These are phyloP conservation scores for Camponotus fellah DNA, from an alignment of 2,888 invertebrate species.

Conservation along the genomic window DNA sequence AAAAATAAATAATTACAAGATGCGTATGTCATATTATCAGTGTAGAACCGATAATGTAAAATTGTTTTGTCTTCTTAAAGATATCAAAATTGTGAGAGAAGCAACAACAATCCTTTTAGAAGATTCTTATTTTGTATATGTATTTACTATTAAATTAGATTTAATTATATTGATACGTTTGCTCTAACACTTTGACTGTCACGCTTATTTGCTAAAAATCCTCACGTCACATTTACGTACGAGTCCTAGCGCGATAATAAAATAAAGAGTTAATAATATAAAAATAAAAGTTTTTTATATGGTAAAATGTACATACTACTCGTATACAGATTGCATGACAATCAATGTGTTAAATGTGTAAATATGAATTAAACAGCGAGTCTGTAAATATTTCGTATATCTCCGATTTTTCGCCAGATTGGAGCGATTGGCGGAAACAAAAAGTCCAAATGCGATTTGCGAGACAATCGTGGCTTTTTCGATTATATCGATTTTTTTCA, in stretches of 20 bases:
- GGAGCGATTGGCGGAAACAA: slow-evolving; percentile 39
- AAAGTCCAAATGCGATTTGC: slow-evolving; percentile 49
- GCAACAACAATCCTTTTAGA: not conserved
- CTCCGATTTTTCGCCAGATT: slow-evolving; percentile 34
- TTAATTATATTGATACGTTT: slow-evolving; percentile 13
- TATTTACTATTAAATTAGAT: slow-evolving; percentile 20
- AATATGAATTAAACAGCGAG: slow-evolving; percentile 9
- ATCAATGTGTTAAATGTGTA: not conserved
- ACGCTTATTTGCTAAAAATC: not conserved
- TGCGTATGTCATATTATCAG: not conserved
- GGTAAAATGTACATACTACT: not conserved
- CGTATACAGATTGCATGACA: not conserved
- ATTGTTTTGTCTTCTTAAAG: slow-evolving; percentile 1
- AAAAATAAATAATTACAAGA: not conserved
- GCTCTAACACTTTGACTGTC: not conserved
- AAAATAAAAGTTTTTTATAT: not conserved
- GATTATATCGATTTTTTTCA: slow-evolving; percentile 41
- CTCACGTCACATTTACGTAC: not conserved
- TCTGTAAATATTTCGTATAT: slow-evolving; percentile 39
- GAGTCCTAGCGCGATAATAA: not conserved
- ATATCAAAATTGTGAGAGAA: not conserved
- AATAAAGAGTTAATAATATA: not conserved
- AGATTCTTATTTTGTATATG: not conserved
- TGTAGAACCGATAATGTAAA: slow-evolving; percentile 13
- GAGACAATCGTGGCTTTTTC: slow-evolving; percentile 37